Percentiles rank a stretch among this genome's conserved stretches.
Conservation (phyloP, 2,888 invertebrate genomes). For the Dusona sp. region DNA sequence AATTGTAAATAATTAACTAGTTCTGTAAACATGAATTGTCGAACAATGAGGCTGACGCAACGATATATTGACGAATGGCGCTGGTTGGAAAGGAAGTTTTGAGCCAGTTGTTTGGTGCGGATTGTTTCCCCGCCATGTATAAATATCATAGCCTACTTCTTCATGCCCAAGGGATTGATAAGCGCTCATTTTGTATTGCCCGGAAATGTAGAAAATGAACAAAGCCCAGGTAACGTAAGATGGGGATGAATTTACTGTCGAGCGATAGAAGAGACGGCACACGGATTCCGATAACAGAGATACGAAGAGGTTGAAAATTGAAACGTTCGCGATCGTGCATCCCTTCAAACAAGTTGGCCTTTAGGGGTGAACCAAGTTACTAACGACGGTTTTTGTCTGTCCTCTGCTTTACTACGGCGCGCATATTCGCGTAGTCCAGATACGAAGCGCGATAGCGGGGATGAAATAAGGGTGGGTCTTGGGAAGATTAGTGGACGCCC, state of each 20-base stretch:
- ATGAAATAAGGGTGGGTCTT: conserved; percentile 17
- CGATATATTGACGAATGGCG: too few relatives aligned
- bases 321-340: conserved; percentile 29
- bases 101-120: not conserved
- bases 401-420: conserved; percentile 35
- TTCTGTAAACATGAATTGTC: conserved; percentile 75
- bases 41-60: too few relatives aligned
- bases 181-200: conserved; percentile 5
- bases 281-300: conserved; percentile 40
- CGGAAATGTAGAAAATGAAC: conserved; percentile 16
- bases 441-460: conserved; percentile 33
- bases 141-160: not conserved
- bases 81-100: not conserved
- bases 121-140: not conserved
- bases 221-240: not conserved
- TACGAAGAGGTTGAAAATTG: conserved; percentile 38
- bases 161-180: not conserved
- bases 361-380: conserved; percentile 75
- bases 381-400: conserved; percentile 79
- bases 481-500: not conserved
- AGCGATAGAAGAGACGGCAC: not conserved
- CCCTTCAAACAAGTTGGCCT: conserved; percentile 67
- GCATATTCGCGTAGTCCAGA: conserved; percentile 35
- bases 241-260: conserved; percentile 15
- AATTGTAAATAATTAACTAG: not conserved